phyloP scores from a whole-genome alignment of 2,797 vertebrate species.

The Chaenodraco wilsoni region DNA sequence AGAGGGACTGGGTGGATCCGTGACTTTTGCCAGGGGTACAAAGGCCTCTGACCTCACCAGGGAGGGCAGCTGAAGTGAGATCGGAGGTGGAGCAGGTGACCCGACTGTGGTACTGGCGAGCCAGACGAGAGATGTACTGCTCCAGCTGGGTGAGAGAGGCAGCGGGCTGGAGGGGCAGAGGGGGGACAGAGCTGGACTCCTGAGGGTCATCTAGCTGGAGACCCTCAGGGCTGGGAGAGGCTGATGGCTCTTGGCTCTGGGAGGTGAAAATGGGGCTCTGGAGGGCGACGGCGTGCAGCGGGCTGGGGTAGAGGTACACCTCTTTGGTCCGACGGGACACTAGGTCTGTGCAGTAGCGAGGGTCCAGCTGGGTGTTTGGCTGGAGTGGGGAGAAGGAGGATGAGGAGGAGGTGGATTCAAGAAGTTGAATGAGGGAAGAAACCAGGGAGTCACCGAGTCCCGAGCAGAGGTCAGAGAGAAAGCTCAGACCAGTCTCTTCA shows the following conservation, averaged over 20 bases:
- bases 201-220: conserved; percentile 62
- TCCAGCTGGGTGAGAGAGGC: conserved; percentile 81
- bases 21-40: conserved; percentile 73
- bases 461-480: conserved; percentile 81
- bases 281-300: conserved; percentile 87
- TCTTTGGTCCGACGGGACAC: conserved; percentile 87
- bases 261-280: conserved; percentile 88
- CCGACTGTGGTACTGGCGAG: conserved; percentile 79
- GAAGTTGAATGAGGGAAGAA: conserved; percentile 65
- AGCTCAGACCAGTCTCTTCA: conserved; percentile 77
- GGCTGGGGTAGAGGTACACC: conserved; percentile 88
- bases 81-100: conserved; percentile 68
- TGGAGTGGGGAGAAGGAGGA: conserved; percentile 20
- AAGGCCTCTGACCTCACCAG: conserved; percentile 46
- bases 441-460: conserved; percentile 71
- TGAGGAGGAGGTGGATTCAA: conserved; percentile 52
- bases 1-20: conserved; percentile 82
- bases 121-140: conserved; percentile 86
- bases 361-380: conserved; percentile 78
- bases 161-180: conserved; percentile 65
- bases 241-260: conserved; percentile 73
- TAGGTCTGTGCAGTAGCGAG: conserved; percentile 84
- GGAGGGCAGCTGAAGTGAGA: conserved; percentile 46
- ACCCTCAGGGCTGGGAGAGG: conserved; percentile 67
- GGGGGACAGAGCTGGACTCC: conserved; percentile 55